Conservation (phyloP, 2,888 invertebrate genomes). For the Cabera pusaria region DNA sequence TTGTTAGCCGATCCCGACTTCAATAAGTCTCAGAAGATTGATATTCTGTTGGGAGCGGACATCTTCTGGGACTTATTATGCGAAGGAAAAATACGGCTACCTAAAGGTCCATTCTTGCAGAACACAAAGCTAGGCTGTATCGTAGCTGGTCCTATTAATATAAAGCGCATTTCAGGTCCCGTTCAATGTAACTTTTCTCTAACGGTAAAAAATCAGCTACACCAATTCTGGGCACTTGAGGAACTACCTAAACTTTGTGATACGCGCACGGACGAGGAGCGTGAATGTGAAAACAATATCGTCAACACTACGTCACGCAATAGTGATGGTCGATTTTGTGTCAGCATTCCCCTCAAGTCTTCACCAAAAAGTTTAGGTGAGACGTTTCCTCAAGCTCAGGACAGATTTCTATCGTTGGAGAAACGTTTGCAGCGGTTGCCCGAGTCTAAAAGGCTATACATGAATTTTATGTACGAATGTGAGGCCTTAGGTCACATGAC, state of each 20-base stretch:
- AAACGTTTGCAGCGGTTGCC: too few species aligned
- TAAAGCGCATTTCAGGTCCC: neutral
- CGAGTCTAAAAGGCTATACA: too few species aligned
- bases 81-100: constrained; percentile 20
- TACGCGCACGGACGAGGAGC: neutral
- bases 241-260: constrained; percentile 3
- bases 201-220: constrained; percentile 20
- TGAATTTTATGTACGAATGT: too few species aligned
- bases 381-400: too few species aligned
- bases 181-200: constrained; percentile 24
- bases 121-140: constrained; percentile 33
- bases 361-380: constrained; percentile 4
- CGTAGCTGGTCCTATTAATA: constrained; percentile 25
- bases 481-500: constrained; percentile 16
- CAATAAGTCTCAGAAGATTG: too few species aligned
- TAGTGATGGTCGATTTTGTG: constrained; percentile 1
- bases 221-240: constrained; percentile 31
- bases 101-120: constrained; percentile 28
- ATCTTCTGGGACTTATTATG: constrained; percentile 26
- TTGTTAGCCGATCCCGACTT: too few species aligned
- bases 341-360: constrained; percentile 2
- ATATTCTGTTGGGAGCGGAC: constrained; percentile 28
- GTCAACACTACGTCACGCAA: constrained; percentile 4
- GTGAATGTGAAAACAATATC: constrained; percentile 2
- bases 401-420: too few species aligned